Percentiles rank a stretch among this genome's conserved stretches.
Conservation (phyloP, 2,797 vertebrate genomes). For the Trematomus bernacchii region DNA sequence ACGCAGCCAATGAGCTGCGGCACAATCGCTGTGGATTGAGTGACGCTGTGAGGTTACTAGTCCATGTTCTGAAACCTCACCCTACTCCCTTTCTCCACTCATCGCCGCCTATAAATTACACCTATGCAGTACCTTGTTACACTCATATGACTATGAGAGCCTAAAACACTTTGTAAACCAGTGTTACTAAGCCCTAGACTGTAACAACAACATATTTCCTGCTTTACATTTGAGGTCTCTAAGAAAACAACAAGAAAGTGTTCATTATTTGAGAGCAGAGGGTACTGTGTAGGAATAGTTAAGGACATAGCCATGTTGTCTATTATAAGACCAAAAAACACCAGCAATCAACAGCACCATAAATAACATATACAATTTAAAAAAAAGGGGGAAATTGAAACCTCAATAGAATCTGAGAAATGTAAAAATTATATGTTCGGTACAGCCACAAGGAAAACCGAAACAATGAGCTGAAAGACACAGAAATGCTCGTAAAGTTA, state of each 20-base stretch:
- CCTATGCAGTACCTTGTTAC: constrained; percentile 50
- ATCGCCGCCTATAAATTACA: constrained; percentile 60
- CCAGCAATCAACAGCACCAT: too few relatives aligned
- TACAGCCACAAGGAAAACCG: too few relatives aligned
- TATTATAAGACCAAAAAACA: too few relatives aligned
- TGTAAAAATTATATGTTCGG: too few relatives aligned
- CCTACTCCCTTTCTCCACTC: constrained; percentile 52
- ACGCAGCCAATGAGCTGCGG: constrained; percentile 43
- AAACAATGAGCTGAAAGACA: too few relatives aligned
- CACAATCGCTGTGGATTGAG: constrained; percentile 75
- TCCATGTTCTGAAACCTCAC: constrained; percentile 77
- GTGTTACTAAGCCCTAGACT: constrained; percentile 21
- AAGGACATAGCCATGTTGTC: background rate
- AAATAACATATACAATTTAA: too few relatives aligned
- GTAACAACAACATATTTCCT: constrained; percentile 10
- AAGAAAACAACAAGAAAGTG: background rate
- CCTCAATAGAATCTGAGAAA: too few relatives aligned
- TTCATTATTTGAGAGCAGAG: background rate
- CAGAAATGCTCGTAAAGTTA: background rate
- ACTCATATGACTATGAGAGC: constrained; percentile 26
- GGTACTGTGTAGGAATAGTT: background rate
- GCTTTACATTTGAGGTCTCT: background rate
- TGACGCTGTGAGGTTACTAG: constrained; percentile 73
- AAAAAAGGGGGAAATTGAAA: too few relatives aligned
- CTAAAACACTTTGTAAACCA: constrained; percentile 29